Conservation (phyloP, 30 jellyfish, hydroid and myxozoan species). For the Phacellophora camtschatica region DNA sequence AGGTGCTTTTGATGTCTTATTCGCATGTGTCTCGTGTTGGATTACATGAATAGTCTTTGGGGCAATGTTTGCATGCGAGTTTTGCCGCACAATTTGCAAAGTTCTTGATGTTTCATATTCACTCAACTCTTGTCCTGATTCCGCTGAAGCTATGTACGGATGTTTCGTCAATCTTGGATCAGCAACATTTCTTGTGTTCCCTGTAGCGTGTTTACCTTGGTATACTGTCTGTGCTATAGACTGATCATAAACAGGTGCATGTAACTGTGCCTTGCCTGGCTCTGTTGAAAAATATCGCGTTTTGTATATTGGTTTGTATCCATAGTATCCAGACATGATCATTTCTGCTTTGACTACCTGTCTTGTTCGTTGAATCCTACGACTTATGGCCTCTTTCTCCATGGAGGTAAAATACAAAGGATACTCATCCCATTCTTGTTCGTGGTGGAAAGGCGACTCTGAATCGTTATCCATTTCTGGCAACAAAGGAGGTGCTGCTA, state of each 20-base stretch:
- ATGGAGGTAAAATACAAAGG: slow-evolving; percentile 28
- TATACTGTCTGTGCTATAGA: neutral
- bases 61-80: too few relatives aligned
- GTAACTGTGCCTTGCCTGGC: neutral
- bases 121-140: too few relatives aligned
- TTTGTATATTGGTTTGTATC: slow-evolving; percentile 9
- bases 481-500: slow-evolving; percentile 24
- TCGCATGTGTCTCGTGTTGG: too few relatives aligned
- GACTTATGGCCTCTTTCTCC: slow-evolving; percentile 19
- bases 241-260: neutral
- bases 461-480: slow-evolving; percentile 24
- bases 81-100: too few relatives aligned
- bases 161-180: too few relatives aligned
- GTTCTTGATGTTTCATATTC: too few relatives aligned
- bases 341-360: slow-evolving; percentile 21
- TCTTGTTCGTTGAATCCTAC: slow-evolving; percentile 27
- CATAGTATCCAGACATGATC: slow-evolving; percentile 39
- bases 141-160: too few relatives aligned
- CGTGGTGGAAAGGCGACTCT: slow-evolving; percentile 31
- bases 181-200: too few relatives aligned
- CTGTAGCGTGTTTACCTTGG: too few relatives aligned
- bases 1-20: too few relatives aligned
- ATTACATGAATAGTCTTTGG: too few relatives aligned
- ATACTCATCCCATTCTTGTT: slow-evolving; percentile 1
- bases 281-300: slow-evolving; percentile 21